phyloP scores from a whole-genome alignment of 2,888 invertebrate species.

The Capitulum mitella region DNA sequence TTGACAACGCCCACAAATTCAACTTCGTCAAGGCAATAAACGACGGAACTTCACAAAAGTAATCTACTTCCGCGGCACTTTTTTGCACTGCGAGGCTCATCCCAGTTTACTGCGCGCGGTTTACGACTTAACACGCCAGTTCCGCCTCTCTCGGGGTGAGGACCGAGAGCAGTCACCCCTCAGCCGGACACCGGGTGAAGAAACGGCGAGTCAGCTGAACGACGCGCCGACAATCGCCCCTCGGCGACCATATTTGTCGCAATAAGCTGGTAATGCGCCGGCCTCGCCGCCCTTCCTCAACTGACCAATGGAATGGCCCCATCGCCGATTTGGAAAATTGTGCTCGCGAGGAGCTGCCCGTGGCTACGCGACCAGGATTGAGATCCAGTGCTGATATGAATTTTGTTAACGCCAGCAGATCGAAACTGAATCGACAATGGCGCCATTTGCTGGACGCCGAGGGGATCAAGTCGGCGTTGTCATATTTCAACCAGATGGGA shows the following conservation, averaged over 20 bases:
- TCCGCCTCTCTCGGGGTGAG: background rate
- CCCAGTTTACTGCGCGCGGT: background rate
- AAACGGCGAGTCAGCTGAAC: background rate
- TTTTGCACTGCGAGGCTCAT: background rate
- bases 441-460: background rate
- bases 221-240: background rate
- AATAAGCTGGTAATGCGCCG: constrained; percentile 18
- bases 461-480: background rate
- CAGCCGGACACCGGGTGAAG: background rate
- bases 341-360: background rate
- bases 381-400: constrained; percentile 15
- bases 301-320: background rate
- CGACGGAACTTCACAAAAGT: background rate
- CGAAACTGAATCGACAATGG: constrained; percentile 14
- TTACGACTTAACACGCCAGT: background rate
- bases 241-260: constrained; percentile 13
- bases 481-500: constrained; percentile 25
- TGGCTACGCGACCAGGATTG: background rate
- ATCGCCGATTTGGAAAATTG: background rate
- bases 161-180: background rate
- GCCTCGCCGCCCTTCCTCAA: background rate
- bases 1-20: background rate
- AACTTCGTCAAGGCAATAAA: background rate
- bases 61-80: background rate
- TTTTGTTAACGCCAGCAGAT: constrained; percentile 20